Conservation (phyloP, 2,797 vertebrate species). For the Australoheros facetus region DNA sequence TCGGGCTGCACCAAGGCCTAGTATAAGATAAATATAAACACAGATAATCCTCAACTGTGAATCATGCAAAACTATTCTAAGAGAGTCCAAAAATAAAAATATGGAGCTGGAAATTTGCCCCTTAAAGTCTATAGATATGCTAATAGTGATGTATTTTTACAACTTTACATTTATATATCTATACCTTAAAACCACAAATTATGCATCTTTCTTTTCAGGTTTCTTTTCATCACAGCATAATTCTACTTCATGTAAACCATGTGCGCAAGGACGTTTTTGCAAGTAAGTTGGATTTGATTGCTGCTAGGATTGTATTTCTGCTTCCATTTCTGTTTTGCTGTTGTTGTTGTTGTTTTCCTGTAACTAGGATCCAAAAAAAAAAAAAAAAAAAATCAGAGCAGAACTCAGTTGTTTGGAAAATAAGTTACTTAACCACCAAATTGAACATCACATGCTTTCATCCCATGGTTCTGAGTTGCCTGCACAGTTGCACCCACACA, state of each 20-base stretch:
- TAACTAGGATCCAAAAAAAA: neutral
- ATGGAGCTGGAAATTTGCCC: neutral
- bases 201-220: conserved; percentile 70
- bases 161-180: neutral
- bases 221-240: conserved; percentile 82
- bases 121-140: neutral
- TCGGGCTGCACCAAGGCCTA: no score
- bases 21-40: neutral
- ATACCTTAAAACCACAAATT: neutral
- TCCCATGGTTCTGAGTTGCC: conserved; percentile 48
- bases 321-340: neutral
- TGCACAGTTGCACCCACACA: conserved; percentile 18
- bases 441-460: conserved; percentile 67
- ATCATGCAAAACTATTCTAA: neutral
- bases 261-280: conserved; percentile 84
- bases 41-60: neutral
- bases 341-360: conserved; percentile 14
- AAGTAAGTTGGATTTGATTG: conserved; percentile 79
- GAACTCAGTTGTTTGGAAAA: conserved; percentile 24
- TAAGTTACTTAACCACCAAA: conserved; percentile 47
- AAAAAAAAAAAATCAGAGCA: neutral
- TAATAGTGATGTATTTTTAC: neutral
- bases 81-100: no score
- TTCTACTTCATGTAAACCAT: conserved; percentile 82
- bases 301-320: neutral